These are phyloP conservation scores for Indicator indicator DNA, from an alignment of 2,113 vertebrate species.

Conservation along the genomic window DNA sequence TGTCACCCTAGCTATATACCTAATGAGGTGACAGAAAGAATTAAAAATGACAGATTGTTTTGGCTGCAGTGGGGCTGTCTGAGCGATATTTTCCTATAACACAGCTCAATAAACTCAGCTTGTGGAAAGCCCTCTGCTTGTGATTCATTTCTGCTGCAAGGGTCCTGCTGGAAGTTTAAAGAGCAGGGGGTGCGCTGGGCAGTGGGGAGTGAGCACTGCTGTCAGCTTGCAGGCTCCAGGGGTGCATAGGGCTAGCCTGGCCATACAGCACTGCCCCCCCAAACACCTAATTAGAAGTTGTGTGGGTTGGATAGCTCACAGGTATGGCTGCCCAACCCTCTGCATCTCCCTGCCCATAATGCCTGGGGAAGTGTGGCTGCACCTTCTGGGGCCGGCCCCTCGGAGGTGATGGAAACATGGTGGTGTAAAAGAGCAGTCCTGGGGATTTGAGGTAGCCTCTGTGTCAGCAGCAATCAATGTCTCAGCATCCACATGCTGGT, in stretches of 20 bases:
- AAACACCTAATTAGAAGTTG: background rate
- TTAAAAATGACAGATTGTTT: conserved; percentile 81
- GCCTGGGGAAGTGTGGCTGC: background rate
- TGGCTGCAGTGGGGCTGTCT: conserved; percentile 64
- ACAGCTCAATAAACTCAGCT: conserved; percentile 70
- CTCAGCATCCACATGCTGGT: background rate
- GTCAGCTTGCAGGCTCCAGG: background rate
- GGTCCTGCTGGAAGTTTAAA: conserved; percentile 8
- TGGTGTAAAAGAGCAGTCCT: rapidly evolving
- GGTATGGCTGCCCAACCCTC: background rate
- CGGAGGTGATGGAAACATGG: rapidly evolving
- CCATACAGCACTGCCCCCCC: background rate
- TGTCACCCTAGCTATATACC: conserved; percentile 53
- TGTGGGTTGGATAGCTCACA: background rate
- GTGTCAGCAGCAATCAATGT: rapidly evolving
- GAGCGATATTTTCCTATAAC: conserved; percentile 65
- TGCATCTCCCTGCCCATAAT: background rate
- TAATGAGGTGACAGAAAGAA: conserved; percentile 80
- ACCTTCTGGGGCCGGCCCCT: rapidly evolving
- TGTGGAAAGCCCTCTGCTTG: conserved; percentile 51
- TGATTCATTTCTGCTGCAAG: conserved; percentile 54
- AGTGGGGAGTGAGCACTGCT: background rate
- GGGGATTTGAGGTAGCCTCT: background rate
- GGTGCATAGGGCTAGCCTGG: background rate
- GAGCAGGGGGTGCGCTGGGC: background rate